Evolutionary conservation across 2,113 vertebrate genomes (phyloP), one percentile per base, ranked within the genome.

Genomic region (Aspidoscelis tigris): DNA sequence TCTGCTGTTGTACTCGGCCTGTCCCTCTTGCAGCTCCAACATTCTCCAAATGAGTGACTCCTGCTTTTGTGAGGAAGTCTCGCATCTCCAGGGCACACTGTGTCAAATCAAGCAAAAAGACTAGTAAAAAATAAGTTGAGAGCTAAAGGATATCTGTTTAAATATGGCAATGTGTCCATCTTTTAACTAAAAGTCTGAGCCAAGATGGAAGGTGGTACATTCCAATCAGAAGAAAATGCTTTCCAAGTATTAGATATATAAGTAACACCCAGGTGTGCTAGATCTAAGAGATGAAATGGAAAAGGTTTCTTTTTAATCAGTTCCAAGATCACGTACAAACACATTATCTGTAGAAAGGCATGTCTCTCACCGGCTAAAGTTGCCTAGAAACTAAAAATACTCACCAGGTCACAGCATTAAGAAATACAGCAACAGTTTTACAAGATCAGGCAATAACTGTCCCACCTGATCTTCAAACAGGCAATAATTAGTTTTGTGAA

Each of bases 71-170:
- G 94, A 95, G 94, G 94, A 96, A 95, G 96, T 96, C 96, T 97
- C 96, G 97, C 97, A 97, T 97, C 96, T 97, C 97, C 95, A 95
- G 97, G 96, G 95, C 96, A 95, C 95, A 86, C 97, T 98, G 86
- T 5, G n/a, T 71, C 87, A 89, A 89, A 87, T 77, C 68, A 70
- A 70, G 86, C 11, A 76, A 85, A 76, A 71, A 33, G 55, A 39
- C 24, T 79, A 44, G 43, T 80, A 83, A 44, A 71, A 44, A 61
- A 55, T 33, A 33, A 88, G 53, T 61, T 70, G 77, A 74, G 16
- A 81, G 33, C 21, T 2, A 16, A 72, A 74, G 77, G 77, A 81
- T 64, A 53, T 43, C 3, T 75, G 85, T 80, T 26, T 76, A 8
- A 12, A 71, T 6, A 2, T 1, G 6, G 4, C 47, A 41, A 39